Evolutionary conservation across 1,140 invertebrate species (phyloP).

Genomic region (Babylonia areolata): DNA sequence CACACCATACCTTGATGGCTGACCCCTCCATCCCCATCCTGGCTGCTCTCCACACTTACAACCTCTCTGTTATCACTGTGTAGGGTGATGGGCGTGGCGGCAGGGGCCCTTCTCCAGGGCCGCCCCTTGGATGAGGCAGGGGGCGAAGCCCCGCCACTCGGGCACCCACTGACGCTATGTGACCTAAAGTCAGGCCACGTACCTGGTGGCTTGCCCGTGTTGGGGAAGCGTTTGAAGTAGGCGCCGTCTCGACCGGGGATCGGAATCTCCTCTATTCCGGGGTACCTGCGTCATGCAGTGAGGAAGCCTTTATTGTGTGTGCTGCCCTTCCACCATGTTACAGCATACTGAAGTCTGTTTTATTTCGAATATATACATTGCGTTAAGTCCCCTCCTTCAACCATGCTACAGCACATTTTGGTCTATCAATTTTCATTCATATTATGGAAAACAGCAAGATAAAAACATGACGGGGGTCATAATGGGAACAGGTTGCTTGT

Average conservation of each 20-base stretch:
- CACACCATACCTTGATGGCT: no score
- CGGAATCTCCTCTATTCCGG: background rate
- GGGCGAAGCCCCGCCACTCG: background rate
- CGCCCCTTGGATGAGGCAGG: background rate
- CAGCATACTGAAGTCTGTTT: no score
- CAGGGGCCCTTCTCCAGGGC: background rate
- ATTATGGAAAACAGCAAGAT: no score
- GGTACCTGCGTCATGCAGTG: constrained; percentile 8
- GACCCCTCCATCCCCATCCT: background rate
- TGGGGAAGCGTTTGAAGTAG: background rate
- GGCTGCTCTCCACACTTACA: constrained; percentile 24
- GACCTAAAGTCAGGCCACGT: background rate
- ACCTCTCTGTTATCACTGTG: background rate
- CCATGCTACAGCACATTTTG: no score
- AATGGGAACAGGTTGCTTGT: no score
- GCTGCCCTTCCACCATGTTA: no score
- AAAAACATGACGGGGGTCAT: no score
- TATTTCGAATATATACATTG: no score
- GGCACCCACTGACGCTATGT: background rate
- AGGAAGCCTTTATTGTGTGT: no score
- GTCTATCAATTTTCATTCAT: no score
- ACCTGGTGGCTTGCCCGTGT: background rate
- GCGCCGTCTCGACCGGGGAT: background rate
- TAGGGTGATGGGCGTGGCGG: background rate
- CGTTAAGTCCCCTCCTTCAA: no score